Conservation (phyloP, 2,888 invertebrate species). For the Periphyllus acericola region DNA sequence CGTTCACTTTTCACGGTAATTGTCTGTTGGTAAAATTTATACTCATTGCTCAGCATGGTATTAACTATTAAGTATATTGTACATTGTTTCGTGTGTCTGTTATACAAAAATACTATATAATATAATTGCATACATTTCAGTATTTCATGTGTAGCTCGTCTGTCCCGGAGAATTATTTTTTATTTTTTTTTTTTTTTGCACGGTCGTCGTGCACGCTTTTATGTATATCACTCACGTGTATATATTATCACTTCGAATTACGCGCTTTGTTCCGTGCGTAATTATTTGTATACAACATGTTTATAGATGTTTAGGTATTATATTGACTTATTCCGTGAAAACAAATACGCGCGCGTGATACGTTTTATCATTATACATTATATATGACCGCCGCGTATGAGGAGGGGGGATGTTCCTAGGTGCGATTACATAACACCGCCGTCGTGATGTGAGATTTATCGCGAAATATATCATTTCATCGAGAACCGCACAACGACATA, state of each 20-base stretch:
- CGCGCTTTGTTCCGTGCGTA: neutral
- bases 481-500: neutral
- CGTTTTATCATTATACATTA: neutral
- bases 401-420: neutral
- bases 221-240: neutral
- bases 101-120: neutral
- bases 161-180: neutral
- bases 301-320: neutral
- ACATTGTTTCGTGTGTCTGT: neutral
- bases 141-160: neutral
- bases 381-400: too few relatives aligned
- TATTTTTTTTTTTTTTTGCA: neutral
- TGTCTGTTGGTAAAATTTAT: neutral
- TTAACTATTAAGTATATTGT: neutral
- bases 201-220: neutral
- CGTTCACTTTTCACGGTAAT: neutral
- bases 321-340: neutral
- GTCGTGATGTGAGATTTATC: neutral
- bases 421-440: neutral
- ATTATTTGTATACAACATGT: neutral
- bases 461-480: neutral
- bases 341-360: neutral
- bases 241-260: neutral
- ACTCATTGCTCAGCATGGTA: neutral
- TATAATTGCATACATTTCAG: neutral